These are phyloP conservation scores for Rhagonycha fulva DNA, from an alignment of 2,888 invertebrate genomes.

Conservation along the genomic window DNA sequence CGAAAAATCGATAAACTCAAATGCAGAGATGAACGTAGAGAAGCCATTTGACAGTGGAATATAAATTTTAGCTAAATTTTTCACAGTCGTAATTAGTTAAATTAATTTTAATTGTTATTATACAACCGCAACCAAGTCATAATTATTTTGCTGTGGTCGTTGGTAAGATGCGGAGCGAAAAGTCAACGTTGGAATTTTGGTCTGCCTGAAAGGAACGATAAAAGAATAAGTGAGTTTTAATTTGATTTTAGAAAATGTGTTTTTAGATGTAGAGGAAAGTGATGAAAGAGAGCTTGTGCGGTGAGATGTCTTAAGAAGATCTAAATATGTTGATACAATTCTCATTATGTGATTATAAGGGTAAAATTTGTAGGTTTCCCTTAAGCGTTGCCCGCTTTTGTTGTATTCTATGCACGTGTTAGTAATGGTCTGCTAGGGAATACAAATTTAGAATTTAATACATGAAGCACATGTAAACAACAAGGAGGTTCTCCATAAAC, in stretches of 20 bases:
- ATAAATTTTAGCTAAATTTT: neutral
- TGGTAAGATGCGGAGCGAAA: too few relatives aligned
- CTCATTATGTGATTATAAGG: slow-evolving; percentile 17
- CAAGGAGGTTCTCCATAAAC: slow-evolving; percentile 17
- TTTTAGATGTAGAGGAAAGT: neutral
- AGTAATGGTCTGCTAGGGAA: slow-evolving; percentile 29
- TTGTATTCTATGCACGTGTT: slow-evolving; percentile 27
- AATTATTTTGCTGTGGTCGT: neutral
- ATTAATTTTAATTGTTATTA: neutral
- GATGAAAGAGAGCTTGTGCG: neutral
- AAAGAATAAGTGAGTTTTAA: neutral
- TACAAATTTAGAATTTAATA: slow-evolving; percentile 28
- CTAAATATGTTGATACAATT: slow-evolving; percentile 4
- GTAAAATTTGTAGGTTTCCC: slow-evolving; percentile 6
- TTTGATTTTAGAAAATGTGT: neutral
- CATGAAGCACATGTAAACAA: slow-evolving; percentile 27
- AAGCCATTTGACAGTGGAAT: neutral
- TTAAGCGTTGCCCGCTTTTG: slow-evolving; percentile 20
- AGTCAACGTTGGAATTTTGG: too few relatives aligned
- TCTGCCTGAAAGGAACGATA: neutral
- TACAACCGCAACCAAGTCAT: neutral
- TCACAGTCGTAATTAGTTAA: neutral
- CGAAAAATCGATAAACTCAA: neutral
- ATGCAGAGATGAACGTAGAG: neutral
- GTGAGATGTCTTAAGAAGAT: neutral